These are phyloP conservation scores for Nyctalus aviator DNA, from an alignment of 2,797 vertebrate genomes.

Conservation along the genomic window DNA sequence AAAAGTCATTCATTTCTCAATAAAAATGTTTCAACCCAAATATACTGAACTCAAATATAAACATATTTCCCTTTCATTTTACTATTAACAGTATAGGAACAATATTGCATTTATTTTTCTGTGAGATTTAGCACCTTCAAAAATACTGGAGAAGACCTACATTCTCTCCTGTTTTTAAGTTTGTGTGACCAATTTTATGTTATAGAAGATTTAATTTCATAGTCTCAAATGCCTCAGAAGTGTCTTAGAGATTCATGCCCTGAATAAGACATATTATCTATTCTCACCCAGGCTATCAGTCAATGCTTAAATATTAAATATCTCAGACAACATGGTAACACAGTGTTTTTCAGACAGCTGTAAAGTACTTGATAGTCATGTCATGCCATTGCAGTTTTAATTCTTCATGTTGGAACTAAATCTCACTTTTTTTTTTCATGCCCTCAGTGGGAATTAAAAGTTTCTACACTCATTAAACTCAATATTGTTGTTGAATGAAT, in stretches of 20 bases:
- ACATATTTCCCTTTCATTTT: neutral
- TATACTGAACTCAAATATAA: neutral
- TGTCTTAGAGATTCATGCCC: constrained; percentile 42
- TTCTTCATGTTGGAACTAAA: neutral
- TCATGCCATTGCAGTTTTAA: neutral
- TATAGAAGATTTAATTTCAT: constrained; percentile 48
- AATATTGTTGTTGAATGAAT: neutral
- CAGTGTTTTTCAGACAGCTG: constrained; percentile 31
- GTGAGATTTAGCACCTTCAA: neutral
- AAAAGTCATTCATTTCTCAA: neutral
- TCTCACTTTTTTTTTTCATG: neutral
- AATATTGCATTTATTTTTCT: neutral
- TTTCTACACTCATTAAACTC: neutral
- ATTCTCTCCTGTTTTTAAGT: constrained; percentile 48
- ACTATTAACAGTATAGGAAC: neutral
- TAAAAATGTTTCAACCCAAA: neutral
- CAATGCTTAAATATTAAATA: constrained; percentile 29
- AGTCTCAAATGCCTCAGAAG: constrained; percentile 2
- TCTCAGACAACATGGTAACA: constrained; percentile 29
- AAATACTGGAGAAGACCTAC: neutral
- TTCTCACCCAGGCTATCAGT: neutral
- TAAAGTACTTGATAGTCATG: constrained; percentile 6
- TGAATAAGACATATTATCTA: neutral
- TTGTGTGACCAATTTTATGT: constrained; percentile 31
- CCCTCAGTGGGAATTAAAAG: neutral